Base-by-base conservation (phyloP, 2,888 invertebrate species). In the Volucella zonaria region DNA sequence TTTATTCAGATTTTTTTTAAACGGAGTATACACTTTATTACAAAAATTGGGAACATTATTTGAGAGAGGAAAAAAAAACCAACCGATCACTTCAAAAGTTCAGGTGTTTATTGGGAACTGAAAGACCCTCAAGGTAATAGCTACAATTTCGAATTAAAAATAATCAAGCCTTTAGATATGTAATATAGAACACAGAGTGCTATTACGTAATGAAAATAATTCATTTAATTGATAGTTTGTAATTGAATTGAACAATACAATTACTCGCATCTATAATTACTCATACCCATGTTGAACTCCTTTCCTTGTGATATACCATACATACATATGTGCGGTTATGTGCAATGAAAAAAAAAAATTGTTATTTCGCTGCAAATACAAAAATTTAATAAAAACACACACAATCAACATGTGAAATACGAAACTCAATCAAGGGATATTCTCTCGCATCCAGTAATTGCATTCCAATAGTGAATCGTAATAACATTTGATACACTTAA, bases 401-500 rank as follows among this genome's bases (percentile, higher is more conserved):
- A 0, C 31, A 23, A 23, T 23, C 18, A 2, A 23, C 18, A 23
- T 23, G 31, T 31, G 45, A 61, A 45, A 61, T 10, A 45, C 43
- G 1, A 56, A 70, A 78, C 42, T 15, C 49, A 78, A 78, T 71
- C 59, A 66, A 66, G 67, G 51, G 52, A 59, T 18, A 15, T 40
- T 45, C 59, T 45, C 51, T 31, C 4, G 45, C 42, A 6, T 0
- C n/a, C 15, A 42, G 54, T 71, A 82, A 76, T 66, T 71, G 38
- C 45, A 66, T 71, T 70, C 11, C 49, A 11, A 78, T 61, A 52
- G 47, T 77, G 15, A 71, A 66, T 2, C 66, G 47, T 71, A 71
- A 71, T 71, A 66, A 18, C 52, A 71, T 64, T 66, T 59, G 71
- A 71, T 82, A 77, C 61, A 18, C 45, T 49, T 73, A 67, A 67